These are phyloP conservation scores for Drosophila nebulosa DNA, from an alignment of 1,140 invertebrate genomes.

Conservation along the genomic window DNA sequence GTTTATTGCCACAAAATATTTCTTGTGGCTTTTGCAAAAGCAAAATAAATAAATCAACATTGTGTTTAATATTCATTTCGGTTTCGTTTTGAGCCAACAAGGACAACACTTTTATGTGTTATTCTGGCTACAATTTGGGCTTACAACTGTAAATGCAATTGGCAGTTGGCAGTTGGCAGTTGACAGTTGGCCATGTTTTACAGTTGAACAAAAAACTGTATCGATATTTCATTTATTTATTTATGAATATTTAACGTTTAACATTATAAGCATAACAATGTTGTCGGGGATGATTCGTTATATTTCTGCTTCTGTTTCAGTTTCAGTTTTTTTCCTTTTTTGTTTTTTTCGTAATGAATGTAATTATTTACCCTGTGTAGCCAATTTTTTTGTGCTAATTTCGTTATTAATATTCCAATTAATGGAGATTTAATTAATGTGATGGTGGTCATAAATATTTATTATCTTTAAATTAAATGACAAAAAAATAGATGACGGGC, in stretches of 20 bases:
- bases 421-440: constrained; percentile 23
- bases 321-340: neutral
- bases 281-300: neutral
- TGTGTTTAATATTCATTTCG: constrained; percentile 42
- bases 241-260: neutral
- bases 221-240: neutral
- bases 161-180: neutral
- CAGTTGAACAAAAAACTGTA: neutral
- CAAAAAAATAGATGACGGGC: neutral
- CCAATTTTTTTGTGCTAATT: constrained; percentile 34
- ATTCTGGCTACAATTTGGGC: neutral
- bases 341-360: neutral
- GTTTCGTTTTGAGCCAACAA: constrained; percentile 20
- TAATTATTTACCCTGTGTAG: constrained; percentile 27
- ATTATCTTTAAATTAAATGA: constrained; percentile 18
- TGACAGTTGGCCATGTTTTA: neutral
- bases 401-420: constrained; percentile 30
- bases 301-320: neutral
- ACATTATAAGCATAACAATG: neutral
- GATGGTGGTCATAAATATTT: constrained; percentile 12
- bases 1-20: constrained; percentile 52
- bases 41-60: constrained; percentile 53
- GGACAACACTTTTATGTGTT: neutral
- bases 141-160: neutral
- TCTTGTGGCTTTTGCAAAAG: constrained; percentile 21